Evolutionary conservation across 2,113 vertebrate genomes (phyloP).

Genomic region (Hassar affinis): DNA sequence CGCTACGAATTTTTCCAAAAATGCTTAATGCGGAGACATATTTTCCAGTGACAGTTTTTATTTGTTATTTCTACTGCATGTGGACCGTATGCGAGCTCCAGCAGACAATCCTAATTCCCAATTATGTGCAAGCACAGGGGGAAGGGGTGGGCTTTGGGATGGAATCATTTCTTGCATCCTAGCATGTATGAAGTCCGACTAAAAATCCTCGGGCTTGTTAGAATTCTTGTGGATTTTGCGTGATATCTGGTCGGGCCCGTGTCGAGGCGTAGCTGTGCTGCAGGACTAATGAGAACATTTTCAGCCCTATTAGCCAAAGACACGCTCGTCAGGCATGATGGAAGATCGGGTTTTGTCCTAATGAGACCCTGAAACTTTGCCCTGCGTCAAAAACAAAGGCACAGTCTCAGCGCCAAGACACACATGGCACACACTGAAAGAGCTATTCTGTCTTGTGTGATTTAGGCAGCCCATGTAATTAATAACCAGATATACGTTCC

Average conservation of each 20-base stretch:
- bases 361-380: conserved; percentile 40
- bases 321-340: conserved; percentile 40
- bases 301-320: conserved; percentile 44
- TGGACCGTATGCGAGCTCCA: not conserved
- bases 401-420: conserved; percentile 43
- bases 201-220: not conserved
- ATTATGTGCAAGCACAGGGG: not conserved
- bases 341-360: conserved; percentile 42
- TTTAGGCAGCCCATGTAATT: conserved; percentile 30
- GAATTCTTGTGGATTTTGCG: not conserved
- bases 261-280: conserved; percentile 9
- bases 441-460: conserved; percentile 35
- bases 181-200: not conserved
- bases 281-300: conserved; percentile 33
- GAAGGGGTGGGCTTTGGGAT: not conserved
- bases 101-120: not conserved
- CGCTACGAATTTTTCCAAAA: not conserved
- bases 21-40: not conserved
- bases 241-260: conserved; percentile 19
- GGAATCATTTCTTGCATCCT: not conserved
- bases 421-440: conserved; percentile 41
- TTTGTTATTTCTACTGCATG: not conserved
- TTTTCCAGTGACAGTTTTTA: not conserved
- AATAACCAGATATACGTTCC: conserved; percentile 45
- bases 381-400: conserved; percentile 36